These are phyloP conservation scores for Lasaia peninsularis DNA, from an alignment of 1,140 invertebrate genomes.

Conservation along the genomic window DNA sequence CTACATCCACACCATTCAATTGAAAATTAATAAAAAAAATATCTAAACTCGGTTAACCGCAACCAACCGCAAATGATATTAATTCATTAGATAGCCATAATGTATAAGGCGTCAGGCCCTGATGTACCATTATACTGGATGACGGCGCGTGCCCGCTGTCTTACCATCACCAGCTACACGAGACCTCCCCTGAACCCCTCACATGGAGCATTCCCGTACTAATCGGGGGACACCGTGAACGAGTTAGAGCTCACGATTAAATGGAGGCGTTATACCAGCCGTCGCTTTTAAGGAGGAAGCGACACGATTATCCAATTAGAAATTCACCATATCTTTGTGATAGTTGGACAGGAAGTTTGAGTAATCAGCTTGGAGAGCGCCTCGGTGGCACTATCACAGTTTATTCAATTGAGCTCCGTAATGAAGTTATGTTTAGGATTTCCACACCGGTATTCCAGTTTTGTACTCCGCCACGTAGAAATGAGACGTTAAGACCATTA, in stretches of 20 bases:
- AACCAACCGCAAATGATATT: neutral
- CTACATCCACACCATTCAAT: neutral
- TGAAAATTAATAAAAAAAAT: neutral
- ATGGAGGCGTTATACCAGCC: conserved; percentile 56
- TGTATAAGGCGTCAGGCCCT: conserved; percentile 34
- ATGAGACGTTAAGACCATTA: too few relatives aligned
- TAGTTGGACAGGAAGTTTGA: conserved; percentile 76
- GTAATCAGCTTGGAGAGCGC: conserved; percentile 73
- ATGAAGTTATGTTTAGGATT: conserved; percentile 74
- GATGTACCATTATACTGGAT: conserved; percentile 63
- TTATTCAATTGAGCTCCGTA: conserved; percentile 75
- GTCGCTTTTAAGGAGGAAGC: conserved; percentile 76
- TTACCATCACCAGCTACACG: conserved; percentile 29
- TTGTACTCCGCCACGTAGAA: too few relatives aligned
- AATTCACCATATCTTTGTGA: conserved; percentile 78
- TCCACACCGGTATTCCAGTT: too few relatives aligned
- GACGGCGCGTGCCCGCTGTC: conserved; percentile 61
- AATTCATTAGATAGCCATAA: conserved; percentile 2
- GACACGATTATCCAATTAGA: conserved; percentile 78
- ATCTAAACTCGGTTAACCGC: neutral
- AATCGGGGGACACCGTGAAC: conserved; percentile 28
- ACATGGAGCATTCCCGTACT: conserved; percentile 5
- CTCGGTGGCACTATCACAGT: conserved; percentile 73
- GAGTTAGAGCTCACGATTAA: conserved; percentile 46
- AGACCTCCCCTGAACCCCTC: conserved; percentile 34